A percentile compares a stretch with the other conserved stretches of the same genome.
phyloP scores from a whole-genome alignment of 2,113 vertebrate genomes.

The Hirundichthys speculiger region DNA sequence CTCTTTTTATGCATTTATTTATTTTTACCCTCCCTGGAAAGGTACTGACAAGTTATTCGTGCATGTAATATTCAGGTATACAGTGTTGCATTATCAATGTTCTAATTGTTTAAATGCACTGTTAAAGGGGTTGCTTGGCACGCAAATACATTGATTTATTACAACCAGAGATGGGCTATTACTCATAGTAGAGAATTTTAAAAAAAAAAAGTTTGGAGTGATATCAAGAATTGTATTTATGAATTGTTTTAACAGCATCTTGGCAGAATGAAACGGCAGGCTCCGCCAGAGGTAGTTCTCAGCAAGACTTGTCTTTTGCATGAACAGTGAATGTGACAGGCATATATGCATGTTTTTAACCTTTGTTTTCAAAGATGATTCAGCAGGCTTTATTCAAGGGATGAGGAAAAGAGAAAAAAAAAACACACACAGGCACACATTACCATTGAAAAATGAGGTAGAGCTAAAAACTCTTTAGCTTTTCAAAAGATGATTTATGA shows the following conservation, averaged over 20 bases:
- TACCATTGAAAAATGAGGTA: no score
- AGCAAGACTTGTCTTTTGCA: background rate
- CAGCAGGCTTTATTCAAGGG: background rate
- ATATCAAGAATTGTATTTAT: background rate
- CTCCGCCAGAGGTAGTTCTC: background rate
- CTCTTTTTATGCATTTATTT: no score
- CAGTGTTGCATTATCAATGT: background rate
- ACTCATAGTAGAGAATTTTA: background rate
- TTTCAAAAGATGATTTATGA: constrained; percentile 26
- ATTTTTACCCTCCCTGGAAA: no score
- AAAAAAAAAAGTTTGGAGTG: background rate
- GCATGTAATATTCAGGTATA: background rate
- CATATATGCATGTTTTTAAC: background rate
- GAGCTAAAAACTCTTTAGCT: constrained; percentile 9
- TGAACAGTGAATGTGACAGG: background rate
- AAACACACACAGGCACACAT: no score
- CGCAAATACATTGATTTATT: background rate
- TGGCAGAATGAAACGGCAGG: background rate
- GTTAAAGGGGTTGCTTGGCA: background rate
- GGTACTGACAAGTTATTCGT: no score
- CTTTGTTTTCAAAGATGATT: background rate
- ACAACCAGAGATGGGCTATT: background rate
- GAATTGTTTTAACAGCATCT: constrained; percentile 3
- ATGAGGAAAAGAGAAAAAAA: no score
- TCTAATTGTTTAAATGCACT: background rate